Evolutionary conservation across 2,888 invertebrate genomes (phyloP).

Genomic region (Dinocampus coccinellae): DNA sequence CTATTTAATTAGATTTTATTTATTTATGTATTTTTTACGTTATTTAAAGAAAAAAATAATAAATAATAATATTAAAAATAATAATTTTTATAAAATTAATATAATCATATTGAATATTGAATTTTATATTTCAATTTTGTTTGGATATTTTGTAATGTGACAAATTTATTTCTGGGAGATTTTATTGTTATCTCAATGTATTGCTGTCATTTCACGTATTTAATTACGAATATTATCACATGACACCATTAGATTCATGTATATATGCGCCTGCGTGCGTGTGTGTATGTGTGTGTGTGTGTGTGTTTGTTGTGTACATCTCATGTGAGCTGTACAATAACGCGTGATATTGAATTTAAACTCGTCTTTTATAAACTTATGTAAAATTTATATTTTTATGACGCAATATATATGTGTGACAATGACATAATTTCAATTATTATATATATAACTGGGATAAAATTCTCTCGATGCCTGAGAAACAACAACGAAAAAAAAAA

Average conservation of each 20-base stretch:
- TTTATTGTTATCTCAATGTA: background rate
- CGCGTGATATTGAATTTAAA: background rate
- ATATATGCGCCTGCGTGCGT: no score
- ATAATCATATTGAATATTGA: no score
- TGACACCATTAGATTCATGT: no score
- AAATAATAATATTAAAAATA: no score
- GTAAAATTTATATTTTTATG: background rate
- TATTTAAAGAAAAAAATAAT: no score
- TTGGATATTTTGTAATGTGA: background rate
- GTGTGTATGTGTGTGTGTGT: no score
- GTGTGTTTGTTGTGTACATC: background rate
- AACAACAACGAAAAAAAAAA: no score
- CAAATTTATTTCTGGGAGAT: background rate
- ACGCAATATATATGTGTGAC: background rate
- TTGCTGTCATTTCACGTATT: background rate
- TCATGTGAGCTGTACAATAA: background rate
- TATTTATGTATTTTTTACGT: no score
- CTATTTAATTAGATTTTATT: no score
- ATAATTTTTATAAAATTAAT: no score
- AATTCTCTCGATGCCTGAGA: no score
- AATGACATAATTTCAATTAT: background rate
- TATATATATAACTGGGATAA: background rate
- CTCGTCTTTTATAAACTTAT: background rate
- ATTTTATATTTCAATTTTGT: background rate
- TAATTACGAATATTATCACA: background rate